Percentiles rank a stretch among this genome's conserved stretches.
phyloP scores from a whole-genome alignment of 2,797 vertebrate genomes.

The Acrossocheilus wenchowensis region DNA sequence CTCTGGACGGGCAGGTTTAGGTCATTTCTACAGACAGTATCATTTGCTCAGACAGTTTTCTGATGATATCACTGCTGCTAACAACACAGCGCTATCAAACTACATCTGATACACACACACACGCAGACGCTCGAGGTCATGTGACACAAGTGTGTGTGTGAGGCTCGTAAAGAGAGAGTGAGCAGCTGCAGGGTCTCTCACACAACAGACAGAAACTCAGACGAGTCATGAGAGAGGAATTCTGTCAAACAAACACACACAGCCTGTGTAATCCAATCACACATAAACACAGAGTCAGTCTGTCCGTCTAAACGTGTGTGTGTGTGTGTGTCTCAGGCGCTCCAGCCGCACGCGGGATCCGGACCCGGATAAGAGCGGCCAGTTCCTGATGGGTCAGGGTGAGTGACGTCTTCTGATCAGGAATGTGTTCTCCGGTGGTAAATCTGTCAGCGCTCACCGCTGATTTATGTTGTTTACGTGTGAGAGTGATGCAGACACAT shows the following conservation, averaged over 20 bases:
- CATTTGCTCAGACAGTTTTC: background rate
- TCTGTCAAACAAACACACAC: conserved; percentile 15
- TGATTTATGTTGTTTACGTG: background rate
- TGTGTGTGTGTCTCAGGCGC: conserved; percentile 68
- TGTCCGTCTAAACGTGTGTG: background rate
- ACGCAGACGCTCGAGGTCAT: background rate
- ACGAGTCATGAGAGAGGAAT: conserved; percentile 49
- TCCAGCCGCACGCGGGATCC: conserved; percentile 69
- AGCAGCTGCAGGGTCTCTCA: conserved; percentile 34
- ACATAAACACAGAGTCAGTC: background rate
- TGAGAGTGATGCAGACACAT: background rate
- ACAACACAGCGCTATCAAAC: background rate
- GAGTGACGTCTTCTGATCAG: conserved; percentile 56
- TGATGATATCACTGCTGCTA: background rate
- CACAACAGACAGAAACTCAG: conserved; percentile 41
- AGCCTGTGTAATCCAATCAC: background rate
- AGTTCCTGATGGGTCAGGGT: conserved; percentile 88
- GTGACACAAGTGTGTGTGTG: background rate
- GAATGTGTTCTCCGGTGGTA: too few species aligned
- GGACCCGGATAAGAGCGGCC: conserved; percentile 76
- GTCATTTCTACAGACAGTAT: background rate
- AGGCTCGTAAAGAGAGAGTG: background rate
- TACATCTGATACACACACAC: background rate
- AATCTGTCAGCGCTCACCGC: too few species aligned
- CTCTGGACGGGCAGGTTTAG: background rate